Evolutionary conservation across 2,797 vertebrate species (phyloP).

Genomic region (Rhodeus uyekii): DNA sequence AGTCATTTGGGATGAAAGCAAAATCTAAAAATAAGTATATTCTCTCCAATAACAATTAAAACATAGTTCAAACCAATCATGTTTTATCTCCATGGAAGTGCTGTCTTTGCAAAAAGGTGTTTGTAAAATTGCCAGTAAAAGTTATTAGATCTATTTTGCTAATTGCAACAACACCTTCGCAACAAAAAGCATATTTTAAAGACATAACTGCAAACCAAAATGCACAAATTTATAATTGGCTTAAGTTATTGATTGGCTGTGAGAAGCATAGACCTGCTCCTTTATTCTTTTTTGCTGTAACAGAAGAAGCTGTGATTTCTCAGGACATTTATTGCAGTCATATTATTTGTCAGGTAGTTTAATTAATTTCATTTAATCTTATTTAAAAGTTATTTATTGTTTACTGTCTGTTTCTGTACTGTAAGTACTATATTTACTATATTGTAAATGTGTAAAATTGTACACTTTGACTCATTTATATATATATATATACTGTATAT

Average conservation of each 20-base stretch:
- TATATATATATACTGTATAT: too few relatives aligned
- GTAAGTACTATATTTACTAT: too few relatives aligned
- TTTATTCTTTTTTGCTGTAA: not conserved
- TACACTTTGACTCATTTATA: too few relatives aligned
- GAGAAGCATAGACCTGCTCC: not conserved
- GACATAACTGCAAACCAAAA: not conserved
- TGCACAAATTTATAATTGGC: not conserved
- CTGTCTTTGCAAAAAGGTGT: not conserved
- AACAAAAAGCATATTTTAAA: not conserved
- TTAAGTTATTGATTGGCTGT: not conserved
- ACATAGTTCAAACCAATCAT: not conserved
- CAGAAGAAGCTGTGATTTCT: not conserved
- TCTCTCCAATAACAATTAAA: not conserved
- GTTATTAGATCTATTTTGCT: too few relatives aligned
- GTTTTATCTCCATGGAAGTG: not conserved
- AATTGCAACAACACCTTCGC: not conserved
- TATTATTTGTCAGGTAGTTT: not conserved
- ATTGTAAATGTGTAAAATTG: too few relatives aligned
- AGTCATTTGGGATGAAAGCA: not conserved
- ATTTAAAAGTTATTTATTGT: not conserved
- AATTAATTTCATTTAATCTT: not conserved
- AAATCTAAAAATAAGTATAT: not conserved
- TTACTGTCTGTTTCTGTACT: too few relatives aligned
- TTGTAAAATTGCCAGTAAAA: not conserved
- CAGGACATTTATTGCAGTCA: not conserved